Percentiles rank a stretch among this genome's conserved stretches.
These are phyloP conservation scores for Anagrus nilaparvatae DNA, from an alignment of 1,140 invertebrate genomes.

Conservation along the genomic window DNA sequence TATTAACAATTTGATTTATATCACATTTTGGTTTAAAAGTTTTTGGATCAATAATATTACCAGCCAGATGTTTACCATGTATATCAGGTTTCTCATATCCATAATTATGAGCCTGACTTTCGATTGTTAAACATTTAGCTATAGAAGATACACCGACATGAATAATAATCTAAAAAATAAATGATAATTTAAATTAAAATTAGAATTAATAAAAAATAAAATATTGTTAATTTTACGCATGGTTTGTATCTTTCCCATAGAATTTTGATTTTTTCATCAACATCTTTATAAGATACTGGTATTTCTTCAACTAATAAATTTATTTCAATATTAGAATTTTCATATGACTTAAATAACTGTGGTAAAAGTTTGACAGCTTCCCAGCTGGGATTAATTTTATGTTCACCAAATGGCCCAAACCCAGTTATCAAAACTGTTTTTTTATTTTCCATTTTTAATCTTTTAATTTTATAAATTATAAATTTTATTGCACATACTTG, in stretches of 20 bases:
- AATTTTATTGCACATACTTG: too few relatives aligned
- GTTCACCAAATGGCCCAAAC: conserved; percentile 62
- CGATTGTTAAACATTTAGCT: conserved; percentile 46
- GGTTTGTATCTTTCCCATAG: conserved; percentile 55
- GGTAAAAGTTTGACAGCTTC: conserved; percentile 50
- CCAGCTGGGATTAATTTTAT: conserved; percentile 68
- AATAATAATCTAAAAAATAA: conserved; percentile 45
- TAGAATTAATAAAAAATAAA: background rate
- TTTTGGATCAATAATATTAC: conserved; percentile 25
- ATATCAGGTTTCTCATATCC: conserved; percentile 47
- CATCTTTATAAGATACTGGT: conserved; percentile 55
- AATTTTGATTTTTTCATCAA: conserved; percentile 48
- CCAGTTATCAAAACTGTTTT: conserved; percentile 49
- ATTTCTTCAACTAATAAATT: conserved; percentile 51
- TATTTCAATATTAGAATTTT: conserved; percentile 41
- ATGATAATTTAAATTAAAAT: background rate
- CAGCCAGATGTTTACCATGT: conserved; percentile 36
- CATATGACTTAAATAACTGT: conserved; percentile 3
- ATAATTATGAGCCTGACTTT: conserved; percentile 44
- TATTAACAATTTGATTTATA: conserved; percentile 35
- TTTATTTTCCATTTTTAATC: conserved; percentile 14
- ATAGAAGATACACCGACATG: conserved; percentile 53
- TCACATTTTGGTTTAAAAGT: conserved; percentile 37
- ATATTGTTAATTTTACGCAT: conserved; percentile 41
- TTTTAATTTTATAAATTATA: background rate